Percentiles rank a stretch among this genome's conserved stretches.
These are phyloP conservation scores for Parascotia fuliginaria DNA, from an alignment of 2,888 invertebrate species.

Conservation along the genomic window DNA sequence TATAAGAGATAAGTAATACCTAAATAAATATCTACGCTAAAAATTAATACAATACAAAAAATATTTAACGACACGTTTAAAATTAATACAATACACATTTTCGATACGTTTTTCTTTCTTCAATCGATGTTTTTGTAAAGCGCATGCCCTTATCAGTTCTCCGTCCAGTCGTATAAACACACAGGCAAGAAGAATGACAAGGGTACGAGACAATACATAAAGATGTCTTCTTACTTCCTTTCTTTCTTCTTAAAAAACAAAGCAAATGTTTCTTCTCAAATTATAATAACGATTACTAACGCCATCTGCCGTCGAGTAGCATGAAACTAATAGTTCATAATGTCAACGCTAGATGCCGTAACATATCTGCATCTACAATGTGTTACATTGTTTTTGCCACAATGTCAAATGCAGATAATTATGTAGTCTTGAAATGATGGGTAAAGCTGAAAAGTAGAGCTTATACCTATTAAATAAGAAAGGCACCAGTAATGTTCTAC, in stretches of 20 bases:
- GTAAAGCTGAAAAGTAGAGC: neutral
- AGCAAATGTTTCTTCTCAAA: slow-evolving; percentile 23
- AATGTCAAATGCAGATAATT: slow-evolving; percentile 56
- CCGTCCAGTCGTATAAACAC: slow-evolving; percentile 95
- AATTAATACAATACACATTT: too few relatives aligned
- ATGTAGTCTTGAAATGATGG: neutral
- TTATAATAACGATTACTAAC: slow-evolving; percentile 7
- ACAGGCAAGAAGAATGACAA: slow-evolving; percentile 98
- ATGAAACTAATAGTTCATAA: slow-evolving; percentile 19
- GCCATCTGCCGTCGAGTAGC: slow-evolving; percentile 58
- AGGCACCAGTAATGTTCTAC: too few relatives aligned
- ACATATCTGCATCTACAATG: slow-evolving; percentile 56
- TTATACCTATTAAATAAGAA: neutral
- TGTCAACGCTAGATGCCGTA: slow-evolving; percentile 41
- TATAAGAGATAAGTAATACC: too few relatives aligned
- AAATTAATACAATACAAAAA: too few relatives aligned
- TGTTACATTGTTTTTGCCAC: slow-evolving; percentile 42
- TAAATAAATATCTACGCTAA: too few relatives aligned
- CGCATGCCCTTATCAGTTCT: slow-evolving; percentile 75
- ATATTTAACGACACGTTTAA: too few relatives aligned
- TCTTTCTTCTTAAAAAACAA: slow-evolving; percentile 11
- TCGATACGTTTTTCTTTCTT: slow-evolving; percentile 8
- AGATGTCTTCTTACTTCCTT: slow-evolving; percentile 7
- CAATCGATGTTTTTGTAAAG: slow-evolving; percentile 22
- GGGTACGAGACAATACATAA: slow-evolving; percentile 86